Evolutionary conservation across 2,797 vertebrate genomes (phyloP), one percentile per base, ranked within the genome.

Genomic region (Danio albolineatus): DNA sequence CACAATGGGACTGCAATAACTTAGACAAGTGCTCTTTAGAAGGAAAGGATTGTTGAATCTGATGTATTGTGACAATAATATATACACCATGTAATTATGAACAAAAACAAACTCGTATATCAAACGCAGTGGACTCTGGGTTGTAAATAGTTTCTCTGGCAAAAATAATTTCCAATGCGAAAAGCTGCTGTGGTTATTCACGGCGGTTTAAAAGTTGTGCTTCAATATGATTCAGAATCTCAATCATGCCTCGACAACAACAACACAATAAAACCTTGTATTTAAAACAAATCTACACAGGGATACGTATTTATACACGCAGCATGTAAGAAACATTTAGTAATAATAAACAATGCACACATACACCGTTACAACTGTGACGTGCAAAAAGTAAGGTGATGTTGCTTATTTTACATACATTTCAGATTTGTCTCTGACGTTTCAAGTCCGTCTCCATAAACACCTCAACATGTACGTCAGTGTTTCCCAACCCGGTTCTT

Each of bases 1-100:
- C 46, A 39, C 17, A 12, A 6, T 65, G 19, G 48, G 61, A 70
- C 56, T 39, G n/a, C 56, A 84, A 84, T 81, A 78, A 81, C 77
- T 84, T 81, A 84, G 64, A 53, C 54, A 60, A 74, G 43, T 12
- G 46, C 17, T 16, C 43, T 60, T 75, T 21, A 79, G 89, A 82
- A 90, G 93, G 91, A 93, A 94, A 73, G 19, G 39, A 54, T 36
- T 57, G 19, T 73, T 17, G 10, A 60, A 76, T 48, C 28, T 48
- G 89, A 84, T 88, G 85, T 83, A 90, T 65, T 76, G 28, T 56
- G 61, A 56, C 49, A 65, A 54, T 86, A 91, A 92, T 92, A 94
- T 94, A 87, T 94, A 94, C 94, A 95, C 91, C 90, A 66, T 69
- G 49, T 66, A 61, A 62, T 74, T 64, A 76, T 48, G 62, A 8